Percentiles rank a stretch among this genome's conserved stretches.
Evolutionary conservation across 2,113 vertebrate genomes (phyloP).

Genomic region (Channa maculata): DNA sequence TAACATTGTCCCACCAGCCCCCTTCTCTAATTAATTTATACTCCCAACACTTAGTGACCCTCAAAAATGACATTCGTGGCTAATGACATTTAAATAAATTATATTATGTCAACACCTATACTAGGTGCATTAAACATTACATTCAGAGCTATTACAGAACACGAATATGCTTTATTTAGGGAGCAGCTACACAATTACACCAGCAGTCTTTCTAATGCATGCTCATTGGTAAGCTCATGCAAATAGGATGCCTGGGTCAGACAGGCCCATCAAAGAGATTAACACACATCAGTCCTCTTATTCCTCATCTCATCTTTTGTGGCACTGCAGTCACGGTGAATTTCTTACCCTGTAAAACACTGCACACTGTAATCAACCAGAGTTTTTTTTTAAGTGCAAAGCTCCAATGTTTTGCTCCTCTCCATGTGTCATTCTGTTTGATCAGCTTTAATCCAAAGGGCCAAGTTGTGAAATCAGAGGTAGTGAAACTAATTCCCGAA

Average conservation of each 20-base stretch:
- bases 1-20: too few species aligned
- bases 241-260: slow-evolving; percentile 79
- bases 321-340: slow-evolving; percentile 20
- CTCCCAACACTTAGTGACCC: too few species aligned
- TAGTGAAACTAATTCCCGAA: slow-evolving; percentile 62
- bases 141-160: not conserved
- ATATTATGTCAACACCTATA: not conserved
- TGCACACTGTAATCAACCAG: slow-evolving; percentile 7
- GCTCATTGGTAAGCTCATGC: slow-evolving; percentile 75
- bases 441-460: slow-evolving; percentile 74
- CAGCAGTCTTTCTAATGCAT: slow-evolving; percentile 46
- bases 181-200: slow-evolving; percentile 27
- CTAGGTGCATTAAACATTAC: not conserved
- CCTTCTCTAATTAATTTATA: too few species aligned
- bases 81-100: not conserved
- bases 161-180: slow-evolving; percentile 28
- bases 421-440: slow-evolving; percentile 37
- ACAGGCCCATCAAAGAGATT: slow-evolving; percentile 75
- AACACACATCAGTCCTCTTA: slow-evolving; percentile 64
- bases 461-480: slow-evolving; percentile 73
- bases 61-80: not conserved
- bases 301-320: slow-evolving; percentile 61
- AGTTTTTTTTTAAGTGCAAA: not conserved
- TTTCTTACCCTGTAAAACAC: slow-evolving; percentile 36
- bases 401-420: slow-evolving; percentile 23